Base-by-base conservation (phyloP, 2,797 vertebrate species). In the Austrolebias charrua region DNA sequence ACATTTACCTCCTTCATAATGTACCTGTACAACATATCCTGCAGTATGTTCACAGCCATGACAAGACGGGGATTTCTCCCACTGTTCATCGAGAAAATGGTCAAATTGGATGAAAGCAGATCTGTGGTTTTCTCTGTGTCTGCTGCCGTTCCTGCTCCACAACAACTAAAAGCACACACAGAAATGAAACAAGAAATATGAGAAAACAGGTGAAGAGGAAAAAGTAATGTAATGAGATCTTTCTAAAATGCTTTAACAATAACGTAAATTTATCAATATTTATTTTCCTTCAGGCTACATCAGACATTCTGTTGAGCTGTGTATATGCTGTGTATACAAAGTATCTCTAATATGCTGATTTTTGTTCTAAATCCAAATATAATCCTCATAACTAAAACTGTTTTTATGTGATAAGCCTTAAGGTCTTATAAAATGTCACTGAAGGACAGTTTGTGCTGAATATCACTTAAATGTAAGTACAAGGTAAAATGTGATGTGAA, bases 71-170 rank as follows among this genome's bases (percentile, higher is more conserved):
- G 91, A 29, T 90, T 92, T 58, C 92, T 86, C 18, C 88, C 87
- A 0, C 90, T 92, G 82, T 89, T 89, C 74, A 93, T 73, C 0
- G 91, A 89, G 47, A 84, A 91, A 64, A 93, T 89, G 60, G 86
- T 48, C 55, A 93, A 91, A 79, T 93, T 93, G 79, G 92, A 93
- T 0, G 88, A 89, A 0, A 93, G 88, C 0, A 93, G 53, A 0
- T 93, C 89, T 0, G 92, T 93, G 52, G 90, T 92, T 72, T 92
- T 93, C 13, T 90, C 63, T 19, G 92, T 93, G 6, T 93, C 92
- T n/a, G 92, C 92, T 0, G 92, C 92, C 0, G 92, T 93, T 0
- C 92, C 92, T 0, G 92, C 92, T 46, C 92, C 92, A 75, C 92
- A 93, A 13, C 92, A 93, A 24, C 92, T 93, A 5, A 5, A 18